Evolutionary conservation across 2,797 vertebrate genomes (phyloP), one percentile per base, ranked within the genome.

Genomic region (Antrozous pallidus): DNA sequence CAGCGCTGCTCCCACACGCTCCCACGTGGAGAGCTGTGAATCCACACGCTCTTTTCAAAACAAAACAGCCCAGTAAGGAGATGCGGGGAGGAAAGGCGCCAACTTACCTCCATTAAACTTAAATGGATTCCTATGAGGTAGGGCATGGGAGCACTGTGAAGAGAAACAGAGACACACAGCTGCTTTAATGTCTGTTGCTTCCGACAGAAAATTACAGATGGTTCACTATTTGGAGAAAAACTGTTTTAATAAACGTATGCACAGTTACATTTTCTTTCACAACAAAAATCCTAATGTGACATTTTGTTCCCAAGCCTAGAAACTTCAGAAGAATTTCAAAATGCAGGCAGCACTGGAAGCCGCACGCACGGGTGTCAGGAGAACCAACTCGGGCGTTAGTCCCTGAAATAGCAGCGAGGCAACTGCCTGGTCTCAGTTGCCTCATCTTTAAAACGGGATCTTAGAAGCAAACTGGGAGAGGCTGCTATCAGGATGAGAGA

Each of bases 61-160:
- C 75, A 70, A 58, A 94, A 74, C 65, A 13, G 22, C 92, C 92
- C 73, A 40, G 67, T 2, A 40, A 61, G 75, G 86, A 17, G n/a
- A 89, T n/a, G 28, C 38, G 22, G 58, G 91, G 74, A 94, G 75
- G 90, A 92, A 90, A 93, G 93, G 75, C 49, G 94, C 58, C 71
- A 81, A 97, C 98, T 98, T 98, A 99, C 99, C 99, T 99, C 99
- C 99, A 99, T 99, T 97, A 99, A 97, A 98, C 99, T 99, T 98
- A 99, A 98, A 98, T 99, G 99, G 65, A 99, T 99, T 98, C 99
- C 99, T 95, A 99, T 99, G 97, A 99, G 99, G 98, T 99, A 99
- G 94, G 99, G 99, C 99, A 99, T 99, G 51, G 99, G 99, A 95
- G 99, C 99, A 97, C 99, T 99, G 98, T 51, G 96, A 98, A 98